phyloP scores from a whole-genome alignment of 2,113 vertebrate species.

The Ictidomys tridecemlineatus region DNA sequence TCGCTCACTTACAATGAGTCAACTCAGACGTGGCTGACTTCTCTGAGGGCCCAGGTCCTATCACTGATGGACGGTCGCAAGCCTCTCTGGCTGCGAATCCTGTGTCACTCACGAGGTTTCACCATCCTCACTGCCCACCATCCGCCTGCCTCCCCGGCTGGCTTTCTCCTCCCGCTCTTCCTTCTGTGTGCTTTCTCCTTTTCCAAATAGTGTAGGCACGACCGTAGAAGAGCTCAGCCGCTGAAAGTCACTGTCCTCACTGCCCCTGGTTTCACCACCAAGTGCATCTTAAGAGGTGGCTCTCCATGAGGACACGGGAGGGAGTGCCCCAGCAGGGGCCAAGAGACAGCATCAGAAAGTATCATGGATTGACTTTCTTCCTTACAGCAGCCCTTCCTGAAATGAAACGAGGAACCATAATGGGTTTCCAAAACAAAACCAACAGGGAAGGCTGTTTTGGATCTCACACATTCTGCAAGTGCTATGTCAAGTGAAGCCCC shows the following conservation, averaged over 20 bases:
- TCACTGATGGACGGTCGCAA: rapidly evolving
- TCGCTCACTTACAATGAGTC: rapidly evolving
- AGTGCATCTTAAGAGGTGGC: not conserved
- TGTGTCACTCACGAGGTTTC: rapidly evolving
- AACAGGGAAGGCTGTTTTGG: not conserved
- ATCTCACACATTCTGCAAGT: too few species aligned
- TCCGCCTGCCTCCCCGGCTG: rapidly evolving
- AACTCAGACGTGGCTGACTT: rapidly evolving
- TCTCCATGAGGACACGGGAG: not conserved
- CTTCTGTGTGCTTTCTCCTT: not conserved
- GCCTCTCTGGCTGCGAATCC: too few species aligned
- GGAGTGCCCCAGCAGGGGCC: rapidly evolving
- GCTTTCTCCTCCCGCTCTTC: not conserved
- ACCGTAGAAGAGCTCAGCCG: too few species aligned
- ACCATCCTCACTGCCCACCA: not conserved
- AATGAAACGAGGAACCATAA: not conserved
- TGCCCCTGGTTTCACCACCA: too few species aligned
- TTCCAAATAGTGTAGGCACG: too few species aligned
- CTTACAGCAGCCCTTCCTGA: not conserved
- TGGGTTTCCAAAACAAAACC: not conserved
- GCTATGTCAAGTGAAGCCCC: too few species aligned
- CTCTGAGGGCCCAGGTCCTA: not conserved
- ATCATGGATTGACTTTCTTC: not conserved
- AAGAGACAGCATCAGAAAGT: too few species aligned
- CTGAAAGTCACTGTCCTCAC: too few species aligned